Percentiles rank a stretch among this genome's conserved stretches.
phyloP scores from a whole-genome alignment of 2,797 vertebrate genomes.

The Hoplostethus mediterraneus region DNA sequence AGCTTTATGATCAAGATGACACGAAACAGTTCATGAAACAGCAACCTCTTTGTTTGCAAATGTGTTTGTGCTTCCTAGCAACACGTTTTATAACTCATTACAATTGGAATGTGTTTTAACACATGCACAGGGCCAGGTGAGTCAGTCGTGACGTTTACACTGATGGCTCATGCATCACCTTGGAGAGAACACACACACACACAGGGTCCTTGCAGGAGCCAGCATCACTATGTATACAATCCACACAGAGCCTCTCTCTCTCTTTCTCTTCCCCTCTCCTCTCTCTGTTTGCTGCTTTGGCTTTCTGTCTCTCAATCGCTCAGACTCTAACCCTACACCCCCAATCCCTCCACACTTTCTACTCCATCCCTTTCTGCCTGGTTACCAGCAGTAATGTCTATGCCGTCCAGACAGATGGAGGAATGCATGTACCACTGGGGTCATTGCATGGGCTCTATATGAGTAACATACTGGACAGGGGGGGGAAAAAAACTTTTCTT shows the following conservation, averaged over 20 bases:
- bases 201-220: neutral
- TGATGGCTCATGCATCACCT: slow-evolving; percentile 18
- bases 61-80: neutral
- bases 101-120: slow-evolving; percentile 7
- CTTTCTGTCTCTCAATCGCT: slow-evolving; percentile 1
- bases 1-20: neutral
- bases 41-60: neutral
- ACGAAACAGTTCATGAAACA: neutral
- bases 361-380: neutral
- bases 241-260: slow-evolving; percentile 11
- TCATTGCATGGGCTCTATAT: slow-evolving; percentile 53
- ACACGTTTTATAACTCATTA: slow-evolving; percentile 3
- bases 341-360: slow-evolving; percentile 15
- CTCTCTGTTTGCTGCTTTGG: neutral
- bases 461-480: slow-evolving; percentile 46
- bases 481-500: slow-evolving; percentile 15
- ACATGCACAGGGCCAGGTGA: neutral
- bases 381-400: slow-evolving; percentile 18
- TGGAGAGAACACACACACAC: neutral
- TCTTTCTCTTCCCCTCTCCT: slow-evolving; percentile 16
- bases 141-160: slow-evolving; percentile 17
- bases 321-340: slow-evolving; percentile 32
- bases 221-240: neutral
- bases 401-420: slow-evolving; percentile 51
- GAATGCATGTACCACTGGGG: slow-evolving; percentile 54